Percentiles rank a stretch among this genome's conserved stretches.
These are phyloP conservation scores for Dasypogon diadema DNA, from an alignment of 2,888 invertebrate species.

Conservation along the genomic window DNA sequence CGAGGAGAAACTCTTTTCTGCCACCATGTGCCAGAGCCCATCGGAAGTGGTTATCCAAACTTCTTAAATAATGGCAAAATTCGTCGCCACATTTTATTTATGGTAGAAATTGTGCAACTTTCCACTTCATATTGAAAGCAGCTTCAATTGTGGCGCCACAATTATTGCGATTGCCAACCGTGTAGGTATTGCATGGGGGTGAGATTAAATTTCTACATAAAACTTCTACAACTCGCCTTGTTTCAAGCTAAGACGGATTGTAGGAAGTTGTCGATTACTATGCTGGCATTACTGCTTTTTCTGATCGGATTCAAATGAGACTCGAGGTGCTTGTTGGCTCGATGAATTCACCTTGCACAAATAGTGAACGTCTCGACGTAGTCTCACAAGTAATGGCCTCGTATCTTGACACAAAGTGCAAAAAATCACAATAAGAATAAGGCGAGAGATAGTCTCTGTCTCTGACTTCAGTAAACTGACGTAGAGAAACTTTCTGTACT, in stretches of 20 bases:
- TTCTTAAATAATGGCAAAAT: neutral
- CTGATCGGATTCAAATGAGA: constrained; percentile 15
- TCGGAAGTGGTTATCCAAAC: neutral
- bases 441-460: neutral
- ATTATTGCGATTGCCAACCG: constrained; percentile 10
- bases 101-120: neutral
- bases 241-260: neutral
- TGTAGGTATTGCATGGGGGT: constrained; percentile 27
- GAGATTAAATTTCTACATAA: constrained; percentile 23
- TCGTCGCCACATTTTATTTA: neutral
- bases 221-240: neutral
- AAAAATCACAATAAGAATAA: neutral
- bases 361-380: constrained; percentile 30
- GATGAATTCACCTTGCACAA: constrained; percentile 23
- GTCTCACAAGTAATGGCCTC: constrained; percentile 35
- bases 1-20: neutral
- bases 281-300: neutral
- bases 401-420: neutral
- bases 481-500: neutral
- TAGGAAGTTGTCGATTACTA: constrained; percentile 6
- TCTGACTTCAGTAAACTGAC: neutral
- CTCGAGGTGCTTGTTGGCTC: constrained; percentile 6
- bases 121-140: neutral
- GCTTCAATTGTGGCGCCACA: constrained; percentile 24
- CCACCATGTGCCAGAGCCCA: neutral